These are phyloP conservation scores for Cecidostiba fungosa DNA, from an alignment of 2,888 invertebrate genomes.

Conservation along the genomic window DNA sequence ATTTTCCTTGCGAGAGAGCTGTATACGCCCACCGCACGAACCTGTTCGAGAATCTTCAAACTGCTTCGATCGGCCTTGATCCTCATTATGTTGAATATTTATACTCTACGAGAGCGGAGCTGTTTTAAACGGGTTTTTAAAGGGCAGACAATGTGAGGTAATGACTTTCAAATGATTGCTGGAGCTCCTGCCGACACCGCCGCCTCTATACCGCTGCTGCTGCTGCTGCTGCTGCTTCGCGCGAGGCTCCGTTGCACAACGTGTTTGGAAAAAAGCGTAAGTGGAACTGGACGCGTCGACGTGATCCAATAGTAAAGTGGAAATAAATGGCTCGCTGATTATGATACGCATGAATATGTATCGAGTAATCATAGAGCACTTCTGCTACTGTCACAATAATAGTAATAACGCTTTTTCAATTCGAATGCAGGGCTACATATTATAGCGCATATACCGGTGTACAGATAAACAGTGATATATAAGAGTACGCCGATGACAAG, in stretches of 20 bases:
- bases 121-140: slow-evolving; percentile 42
- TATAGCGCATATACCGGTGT: too few relatives aligned
- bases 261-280: neutral
- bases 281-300: slow-evolving; percentile 6
- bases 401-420: too few relatives aligned
- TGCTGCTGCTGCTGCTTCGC: too few relatives aligned
- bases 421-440: too few relatives aligned
- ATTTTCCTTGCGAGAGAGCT: slow-evolving; percentile 33
- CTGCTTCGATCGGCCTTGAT: slow-evolving; percentile 19
- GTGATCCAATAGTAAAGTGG: slow-evolving; percentile 4
- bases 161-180: slow-evolving; percentile 35
- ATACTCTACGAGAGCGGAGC: neutral
- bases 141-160: slow-evolving; percentile 31
- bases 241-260: slow-evolving; percentile 32
- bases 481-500: neutral
- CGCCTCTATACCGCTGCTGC: too few relatives aligned
- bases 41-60: slow-evolving; percentile 29
- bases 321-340: slow-evolving; percentile 5
- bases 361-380: neutral
- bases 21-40: slow-evolving; percentile 37
- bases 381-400: too few relatives aligned
- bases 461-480: too few relatives aligned
- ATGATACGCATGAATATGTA: neutral
- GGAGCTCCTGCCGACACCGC: too few relatives aligned
- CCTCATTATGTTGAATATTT: slow-evolving; percentile 39